A percentile compares a stretch with the other conserved stretches of the same genome.
These are phyloP conservation scores for Choristoneura fumiferana DNA, from an alignment of 1,140 invertebrate species.

Conservation along the genomic window DNA sequence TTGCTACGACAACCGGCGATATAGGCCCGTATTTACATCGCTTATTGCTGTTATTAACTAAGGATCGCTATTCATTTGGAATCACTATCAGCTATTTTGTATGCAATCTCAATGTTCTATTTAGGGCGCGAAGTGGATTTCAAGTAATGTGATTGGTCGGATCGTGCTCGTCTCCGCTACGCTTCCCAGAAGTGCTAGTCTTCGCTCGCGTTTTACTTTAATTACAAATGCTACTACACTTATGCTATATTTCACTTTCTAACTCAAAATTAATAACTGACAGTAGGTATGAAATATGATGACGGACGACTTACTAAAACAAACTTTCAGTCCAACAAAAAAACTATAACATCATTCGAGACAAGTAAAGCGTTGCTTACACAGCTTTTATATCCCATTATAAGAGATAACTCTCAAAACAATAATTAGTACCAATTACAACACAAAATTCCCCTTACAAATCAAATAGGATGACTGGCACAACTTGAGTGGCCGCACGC, in stretches of 20 bases:
- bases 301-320: conserved; percentile 7
- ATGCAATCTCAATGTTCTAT: conserved; percentile 35
- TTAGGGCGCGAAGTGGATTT: too few species aligned
- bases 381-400: conserved; percentile 38
- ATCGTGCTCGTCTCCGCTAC: too few species aligned
- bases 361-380: conserved; percentile 24
- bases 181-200: too few species aligned
- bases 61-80: conserved; percentile 61
- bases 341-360: conserved; percentile 21
- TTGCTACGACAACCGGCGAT: conserved; percentile 64
- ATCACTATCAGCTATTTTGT: conserved; percentile 31
- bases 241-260: too few species aligned
- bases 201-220: too few species aligned
- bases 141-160: too few species aligned
- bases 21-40: conserved; percentile 56
- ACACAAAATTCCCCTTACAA: conserved; percentile 57
- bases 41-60: conserved; percentile 61
- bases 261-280: too few species aligned
- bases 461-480: conserved; percentile 71
- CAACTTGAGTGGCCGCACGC: conserved; percentile 55
- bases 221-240: too few species aligned
- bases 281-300: too few species aligned
- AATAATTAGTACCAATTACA: conserved; percentile 70
- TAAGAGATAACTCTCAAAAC: conserved; percentile 54
- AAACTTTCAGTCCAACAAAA: conserved; percentile 4